Conservation (phyloP, 2,113 vertebrate species). For the Campylorhamphus procurvoides region DNA sequence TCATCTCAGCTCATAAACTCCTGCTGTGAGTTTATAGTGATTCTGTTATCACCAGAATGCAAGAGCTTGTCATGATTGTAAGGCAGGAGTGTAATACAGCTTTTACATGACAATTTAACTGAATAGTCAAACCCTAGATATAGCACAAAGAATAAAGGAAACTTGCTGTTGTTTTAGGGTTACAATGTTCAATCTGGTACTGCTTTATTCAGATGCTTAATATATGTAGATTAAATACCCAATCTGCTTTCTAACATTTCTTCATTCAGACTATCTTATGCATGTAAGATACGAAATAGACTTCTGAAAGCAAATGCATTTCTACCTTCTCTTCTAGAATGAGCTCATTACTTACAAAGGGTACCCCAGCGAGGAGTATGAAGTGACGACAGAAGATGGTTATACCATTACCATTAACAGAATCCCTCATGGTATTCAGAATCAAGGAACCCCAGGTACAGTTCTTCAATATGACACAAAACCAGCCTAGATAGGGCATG, state of each 20-base stretch:
- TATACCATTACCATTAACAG: constrained; percentile 16
- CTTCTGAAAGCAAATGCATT: neutral
- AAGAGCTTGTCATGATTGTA: neutral
- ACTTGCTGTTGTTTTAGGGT: neutral
- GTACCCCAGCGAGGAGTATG: neutral
- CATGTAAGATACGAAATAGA: neutral
- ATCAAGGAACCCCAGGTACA: neutral
- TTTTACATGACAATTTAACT: neutral
- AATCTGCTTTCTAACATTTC: neutral
- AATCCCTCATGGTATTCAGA: constrained; percentile 7
- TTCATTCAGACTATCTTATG: neutral
- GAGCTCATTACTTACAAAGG: constrained; percentile 17
- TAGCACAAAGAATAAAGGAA: neutral
- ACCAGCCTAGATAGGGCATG: neutral
- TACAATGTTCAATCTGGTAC: neutral
- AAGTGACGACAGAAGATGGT: constrained; percentile 31
- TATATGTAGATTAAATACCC: neutral
- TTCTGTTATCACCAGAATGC: neutral
- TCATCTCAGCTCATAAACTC: neutral
- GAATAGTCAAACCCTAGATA: neutral
- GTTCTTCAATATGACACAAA: neutral
- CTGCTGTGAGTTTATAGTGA: neutral
- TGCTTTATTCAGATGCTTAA: neutral
- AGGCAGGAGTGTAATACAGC: neutral
- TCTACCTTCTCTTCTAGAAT: neutral